Base-by-base conservation (phyloP, 1,140 invertebrate genomes). In the Colletes latitarsis region DNA sequence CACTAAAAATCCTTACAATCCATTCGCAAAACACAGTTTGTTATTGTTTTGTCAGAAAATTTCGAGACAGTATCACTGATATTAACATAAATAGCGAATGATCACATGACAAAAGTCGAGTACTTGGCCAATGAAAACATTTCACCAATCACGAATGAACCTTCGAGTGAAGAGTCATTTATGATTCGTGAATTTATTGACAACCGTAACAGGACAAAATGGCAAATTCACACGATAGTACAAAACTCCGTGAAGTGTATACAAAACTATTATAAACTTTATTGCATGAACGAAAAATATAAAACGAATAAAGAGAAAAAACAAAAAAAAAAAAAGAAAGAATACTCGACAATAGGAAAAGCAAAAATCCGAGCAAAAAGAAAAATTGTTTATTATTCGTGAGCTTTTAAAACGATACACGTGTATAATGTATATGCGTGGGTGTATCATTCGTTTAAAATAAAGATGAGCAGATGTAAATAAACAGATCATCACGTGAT, bases 11-110 rank as follows among this genome's bases (percentile, higher is more conserved):
- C 75, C 53, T 55, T 71, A 57, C 46, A 60, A 63, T 30, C 8
- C 57, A 55, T 52, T 53, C 58, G 62, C 53, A 64, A 67, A 66
- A 75, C 73, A 77, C 73, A 63, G 49, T 86, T 89, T 90, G 87
- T 90, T 89, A 90, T 91, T 91, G 89, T 89, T 89, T 89, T 88
- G 87, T 82, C 82, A 83, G 82, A 88, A 89, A 88, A 90, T 88
- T 76, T 69, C 76, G 83, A 82, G 85, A 87, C 82, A 87, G 88
- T 88, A 90, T 86, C 83, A 82, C 73, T 82, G 77, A 81, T 82
- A 83, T 88, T 85, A 88, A 81, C 84, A 88, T 88, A 82, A 88
- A 90, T 82, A 85, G 70, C 80, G 85, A 89, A 87, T 86, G 88
- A 87, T 92, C 90, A 92, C 90, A 89, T 91, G 90, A 90, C 84